A percentile compares a stretch with the other conserved stretches of the same genome.
phyloP scores from a whole-genome alignment of 2,113 vertebrate genomes.

The Dendrocopos noguchii region DNA sequence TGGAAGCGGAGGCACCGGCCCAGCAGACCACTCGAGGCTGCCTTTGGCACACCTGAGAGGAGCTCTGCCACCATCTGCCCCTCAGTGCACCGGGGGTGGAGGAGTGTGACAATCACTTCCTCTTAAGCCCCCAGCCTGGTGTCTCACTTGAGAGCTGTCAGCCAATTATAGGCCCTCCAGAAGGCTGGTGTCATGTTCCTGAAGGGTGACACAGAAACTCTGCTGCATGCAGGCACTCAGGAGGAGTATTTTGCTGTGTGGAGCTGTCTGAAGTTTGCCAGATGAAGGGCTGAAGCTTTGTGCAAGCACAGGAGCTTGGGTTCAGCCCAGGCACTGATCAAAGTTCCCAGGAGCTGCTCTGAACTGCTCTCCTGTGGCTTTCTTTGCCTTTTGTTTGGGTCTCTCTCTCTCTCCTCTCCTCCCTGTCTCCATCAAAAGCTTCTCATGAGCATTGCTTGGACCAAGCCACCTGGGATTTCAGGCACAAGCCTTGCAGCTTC shows the following conservation, averaged over 20 bases:
- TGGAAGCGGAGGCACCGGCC: not conserved
- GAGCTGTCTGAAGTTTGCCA: not conserved
- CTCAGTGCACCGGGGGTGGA: rapidly evolving
- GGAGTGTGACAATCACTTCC: not conserved
- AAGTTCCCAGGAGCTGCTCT: not conserved
- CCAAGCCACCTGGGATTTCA: not conserved
- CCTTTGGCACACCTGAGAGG: not conserved
- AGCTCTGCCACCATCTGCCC: not conserved
- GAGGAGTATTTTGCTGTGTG: not conserved
- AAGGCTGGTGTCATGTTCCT: not conserved
- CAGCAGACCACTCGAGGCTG: not conserved
- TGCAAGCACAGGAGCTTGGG: not conserved
- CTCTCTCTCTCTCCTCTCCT: not conserved
- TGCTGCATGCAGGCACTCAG: not conserved
- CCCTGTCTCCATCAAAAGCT: not conserved
- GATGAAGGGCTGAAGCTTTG: not conserved
- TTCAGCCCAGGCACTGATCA: not conserved
- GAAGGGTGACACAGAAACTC: not conserved
- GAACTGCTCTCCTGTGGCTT: not conserved
- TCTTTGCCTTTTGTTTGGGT: not conserved
- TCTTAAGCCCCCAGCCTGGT: not conserved
- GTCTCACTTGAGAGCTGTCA: not conserved
- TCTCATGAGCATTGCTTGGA: not conserved
- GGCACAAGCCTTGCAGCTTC: not conserved
- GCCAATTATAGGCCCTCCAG: not conserved